Conservation (phyloP, 2,888 invertebrate species). For the Subacronicta megacephala region DNA sequence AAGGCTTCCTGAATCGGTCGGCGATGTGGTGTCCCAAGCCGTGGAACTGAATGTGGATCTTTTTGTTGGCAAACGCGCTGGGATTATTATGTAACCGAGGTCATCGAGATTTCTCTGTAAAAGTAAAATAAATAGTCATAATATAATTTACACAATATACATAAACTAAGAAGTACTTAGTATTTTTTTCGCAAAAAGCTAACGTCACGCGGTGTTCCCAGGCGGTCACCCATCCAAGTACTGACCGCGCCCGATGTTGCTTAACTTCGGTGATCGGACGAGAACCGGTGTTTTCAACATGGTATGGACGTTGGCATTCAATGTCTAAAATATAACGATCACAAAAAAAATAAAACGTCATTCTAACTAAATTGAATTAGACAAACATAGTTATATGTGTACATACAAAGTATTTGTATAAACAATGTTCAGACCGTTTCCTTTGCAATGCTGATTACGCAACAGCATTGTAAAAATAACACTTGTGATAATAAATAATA, state of each 20-base stretch:
- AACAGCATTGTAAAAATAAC: too few species aligned
- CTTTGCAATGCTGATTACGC: too few species aligned
- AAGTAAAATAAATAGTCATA: not conserved
- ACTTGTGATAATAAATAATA: too few species aligned
- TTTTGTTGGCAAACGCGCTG: constrained; percentile 72
- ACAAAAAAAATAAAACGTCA: not conserved
- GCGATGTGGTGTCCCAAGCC: constrained; percentile 75
- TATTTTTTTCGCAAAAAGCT: constrained; percentile 66
- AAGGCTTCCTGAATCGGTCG: constrained; percentile 78
- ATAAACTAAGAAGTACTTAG: too few species aligned
- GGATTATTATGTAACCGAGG: constrained; percentile 81
- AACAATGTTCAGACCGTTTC: too few species aligned
- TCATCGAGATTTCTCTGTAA: constrained; percentile 77
- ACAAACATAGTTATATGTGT: too few species aligned
- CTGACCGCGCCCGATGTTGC: constrained; percentile 86
- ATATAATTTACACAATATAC: too few species aligned
- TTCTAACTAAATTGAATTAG: too few species aligned
- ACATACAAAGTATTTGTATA: too few species aligned
- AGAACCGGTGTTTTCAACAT: constrained; percentile 86
- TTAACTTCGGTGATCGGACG: constrained; percentile 88
- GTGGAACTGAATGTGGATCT: constrained; percentile 72
- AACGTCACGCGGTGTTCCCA: constrained; percentile 82
- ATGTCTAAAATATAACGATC: not conserved
- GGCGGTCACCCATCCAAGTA: constrained; percentile 87
- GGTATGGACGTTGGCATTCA: constrained; percentile 75